Evolutionary conservation across 2,888 invertebrate genomes (phyloP).

Genomic region (Pinctada fucata): DNA sequence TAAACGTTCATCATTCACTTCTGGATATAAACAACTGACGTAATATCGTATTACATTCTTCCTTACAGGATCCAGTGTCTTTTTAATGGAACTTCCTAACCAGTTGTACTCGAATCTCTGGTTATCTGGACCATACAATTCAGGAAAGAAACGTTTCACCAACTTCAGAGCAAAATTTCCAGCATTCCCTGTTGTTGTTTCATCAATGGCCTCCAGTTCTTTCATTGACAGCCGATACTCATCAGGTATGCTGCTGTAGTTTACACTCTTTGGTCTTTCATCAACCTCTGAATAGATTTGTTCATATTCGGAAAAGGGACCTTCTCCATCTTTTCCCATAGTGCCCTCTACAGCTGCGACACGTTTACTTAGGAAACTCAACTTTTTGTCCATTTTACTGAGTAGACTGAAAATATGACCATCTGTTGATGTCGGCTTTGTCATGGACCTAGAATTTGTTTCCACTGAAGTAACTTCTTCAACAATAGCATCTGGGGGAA

Average conservation of each 20-base stretch:
- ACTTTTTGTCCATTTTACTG: not conserved
- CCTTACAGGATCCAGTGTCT: conserved; percentile 15
- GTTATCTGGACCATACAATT: conserved; percentile 12
- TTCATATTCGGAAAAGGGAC: not conserved
- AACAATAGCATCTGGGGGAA: too few relatives aligned
- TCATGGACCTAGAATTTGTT: too few relatives aligned
- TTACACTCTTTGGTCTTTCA: not conserved
- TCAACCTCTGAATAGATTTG: not conserved
- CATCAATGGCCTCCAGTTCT: not conserved
- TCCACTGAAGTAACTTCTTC: too few relatives aligned
- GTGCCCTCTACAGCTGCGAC: not conserved
- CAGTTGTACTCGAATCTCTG: conserved; percentile 9
- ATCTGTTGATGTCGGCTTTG: too few relatives aligned
- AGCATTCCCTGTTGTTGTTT: conserved; percentile 11
- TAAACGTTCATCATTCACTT: not conserved
- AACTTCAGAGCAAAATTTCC: conserved; percentile 10
- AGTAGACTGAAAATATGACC: not conserved
- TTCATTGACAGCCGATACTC: not conserved
- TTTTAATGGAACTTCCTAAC: conserved; percentile 2
- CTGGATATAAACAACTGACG: conserved; percentile 5
- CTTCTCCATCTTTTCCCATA: not conserved
- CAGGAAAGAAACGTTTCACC: conserved; percentile 14
- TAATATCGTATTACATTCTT: conserved; percentile 9
- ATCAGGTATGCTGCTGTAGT: not conserved
- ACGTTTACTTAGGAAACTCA: not conserved